phyloP scores from a whole-genome alignment of 2,113 vertebrate species.

The Otolemur garnettii region DNA sequence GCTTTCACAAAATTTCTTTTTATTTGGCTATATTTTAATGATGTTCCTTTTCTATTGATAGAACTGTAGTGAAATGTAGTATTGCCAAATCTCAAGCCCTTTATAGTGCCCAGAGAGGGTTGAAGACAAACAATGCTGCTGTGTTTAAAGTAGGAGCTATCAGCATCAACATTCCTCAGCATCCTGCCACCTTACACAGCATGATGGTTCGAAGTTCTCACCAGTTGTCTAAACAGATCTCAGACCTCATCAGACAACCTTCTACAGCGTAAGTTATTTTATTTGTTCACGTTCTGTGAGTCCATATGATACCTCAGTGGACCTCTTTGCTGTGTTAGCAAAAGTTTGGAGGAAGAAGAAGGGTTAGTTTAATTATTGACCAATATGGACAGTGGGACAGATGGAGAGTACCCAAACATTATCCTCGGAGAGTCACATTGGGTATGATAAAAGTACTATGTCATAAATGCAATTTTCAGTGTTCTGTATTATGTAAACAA shows the following conservation, averaged over 20 bases:
- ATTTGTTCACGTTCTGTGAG: not conserved
- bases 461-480: not conserved
- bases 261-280: constrained; percentile 90
- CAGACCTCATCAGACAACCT: constrained; percentile 98
- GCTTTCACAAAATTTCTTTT: not conserved
- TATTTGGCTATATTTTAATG: not conserved
- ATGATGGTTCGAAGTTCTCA: constrained; percentile 99
- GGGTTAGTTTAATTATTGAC: not conserved
- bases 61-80: constrained; percentile 99
- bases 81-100: constrained; percentile 99
- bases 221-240: constrained; percentile 99
- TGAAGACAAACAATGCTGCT: constrained; percentile 97
- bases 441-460: not conserved
- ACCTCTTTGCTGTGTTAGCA: not conserved
- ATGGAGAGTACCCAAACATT: not conserved
- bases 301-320: not conserved
- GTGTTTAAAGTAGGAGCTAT: constrained; percentile 98
- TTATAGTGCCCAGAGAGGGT: constrained; percentile 96
- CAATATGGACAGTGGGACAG: not conserved
- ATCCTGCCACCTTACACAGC: constrained; percentile 97
- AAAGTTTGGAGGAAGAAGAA: not conserved
- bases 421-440: not conserved
- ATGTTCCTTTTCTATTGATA: constrained; percentile 84
- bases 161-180: constrained; percentile 99
- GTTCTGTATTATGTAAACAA: not conserved